Evolutionary conservation across 2,113 vertebrate species (phyloP), one percentile per base, ranked within the genome.

Genomic region (Dinomys branickii): DNA sequence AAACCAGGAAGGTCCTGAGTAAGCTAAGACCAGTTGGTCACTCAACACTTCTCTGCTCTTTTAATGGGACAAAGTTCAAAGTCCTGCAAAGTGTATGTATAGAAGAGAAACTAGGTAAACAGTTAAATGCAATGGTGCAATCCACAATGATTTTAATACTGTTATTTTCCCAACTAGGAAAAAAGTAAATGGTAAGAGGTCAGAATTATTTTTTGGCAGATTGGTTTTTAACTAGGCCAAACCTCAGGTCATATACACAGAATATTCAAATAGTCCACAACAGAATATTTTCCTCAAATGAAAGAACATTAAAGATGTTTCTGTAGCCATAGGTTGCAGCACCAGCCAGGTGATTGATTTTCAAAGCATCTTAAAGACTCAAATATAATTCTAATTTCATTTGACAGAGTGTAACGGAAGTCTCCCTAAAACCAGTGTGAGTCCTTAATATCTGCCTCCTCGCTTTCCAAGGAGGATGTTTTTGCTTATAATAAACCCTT

Each of bases 401-500:
- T 61, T 88, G 47, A 88, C 28, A 88, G 38, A 94, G 24, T 88
- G 17, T 89, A 50, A 84, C 20, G 88, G 35, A 24, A 92, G 6
- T 87, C 59, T 94, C 19, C 63, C 0, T 56, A 52, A 86, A n/a
- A 91, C 50, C 63, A 35, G 77, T 59, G 41, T 88, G 75, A 95
- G 82, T 50, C 5, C 0, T 56, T 75, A 61, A 22, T 19, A 56
- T 61, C 71, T 67, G 84, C 3, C 28, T 56, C 47, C 24, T 85
- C 90, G 94, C 41, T 33, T 81, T 88, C 56, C 33, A 90, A 73
- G 59, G 24, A 95, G n/a, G 93, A 91, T 30, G 44, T 63, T 90
- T 67, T 95, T 92, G 65, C 67, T 84, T 86, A 28, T 14, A 58
- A 84, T 26, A 86, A 30, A 50, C 28, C 63, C n/a, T 85, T 52